A percentile compares a stretch with the other conserved stretches of the same genome.
phyloP scores from a whole-genome alignment of 2,797 vertebrate genomes.

The Astyanax mexicanus region DNA sequence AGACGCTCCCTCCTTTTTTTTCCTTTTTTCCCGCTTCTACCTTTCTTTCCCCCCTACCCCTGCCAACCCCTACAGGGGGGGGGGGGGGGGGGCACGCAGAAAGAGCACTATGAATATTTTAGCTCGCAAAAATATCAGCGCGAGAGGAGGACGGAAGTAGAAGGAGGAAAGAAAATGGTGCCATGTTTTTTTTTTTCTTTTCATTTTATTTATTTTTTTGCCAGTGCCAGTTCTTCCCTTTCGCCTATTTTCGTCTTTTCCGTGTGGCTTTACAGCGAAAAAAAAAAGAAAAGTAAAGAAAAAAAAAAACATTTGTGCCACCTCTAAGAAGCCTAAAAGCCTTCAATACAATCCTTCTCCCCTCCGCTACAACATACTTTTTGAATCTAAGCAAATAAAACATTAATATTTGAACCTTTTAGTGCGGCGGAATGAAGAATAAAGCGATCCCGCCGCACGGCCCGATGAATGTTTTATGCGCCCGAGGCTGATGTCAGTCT shows the following conservation, averaged over 20 bases:
- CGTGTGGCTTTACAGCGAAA: conserved; percentile 16
- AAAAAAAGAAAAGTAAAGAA: too few relatives aligned
- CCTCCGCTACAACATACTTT: conserved; percentile 67
- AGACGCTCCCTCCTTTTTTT: conserved; percentile 23
- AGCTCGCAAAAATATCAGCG: conserved; percentile 78
- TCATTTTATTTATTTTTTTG: too few relatives aligned
- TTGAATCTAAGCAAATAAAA: conserved; percentile 80
- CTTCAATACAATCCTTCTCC: conserved; percentile 57
- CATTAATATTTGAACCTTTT: conserved; percentile 80
- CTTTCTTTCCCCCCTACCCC: conserved; percentile 16
- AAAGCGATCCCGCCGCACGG: conserved; percentile 4
- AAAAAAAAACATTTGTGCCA: background rate
- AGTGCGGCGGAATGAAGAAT: conserved; percentile 43
- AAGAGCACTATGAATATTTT: conserved; percentile 84
- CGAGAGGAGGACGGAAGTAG: conserved; percentile 47
- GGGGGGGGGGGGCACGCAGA: conserved; percentile 44
- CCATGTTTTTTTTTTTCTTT: conserved; percentile 78
- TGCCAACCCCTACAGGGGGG: conserved; percentile 23
- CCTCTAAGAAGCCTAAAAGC: conserved; percentile 72
- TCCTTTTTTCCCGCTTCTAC: too few relatives aligned
- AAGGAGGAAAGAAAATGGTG: conserved; percentile 66
- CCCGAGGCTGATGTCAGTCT: conserved; percentile 31
- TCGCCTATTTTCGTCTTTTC: background rate
- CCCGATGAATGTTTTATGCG: conserved; percentile 48
- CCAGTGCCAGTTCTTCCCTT: conserved; percentile 60